Evolutionary conservation across 2,113 vertebrate genomes (phyloP).

Genomic region (Gracilinanus agilis): DNA sequence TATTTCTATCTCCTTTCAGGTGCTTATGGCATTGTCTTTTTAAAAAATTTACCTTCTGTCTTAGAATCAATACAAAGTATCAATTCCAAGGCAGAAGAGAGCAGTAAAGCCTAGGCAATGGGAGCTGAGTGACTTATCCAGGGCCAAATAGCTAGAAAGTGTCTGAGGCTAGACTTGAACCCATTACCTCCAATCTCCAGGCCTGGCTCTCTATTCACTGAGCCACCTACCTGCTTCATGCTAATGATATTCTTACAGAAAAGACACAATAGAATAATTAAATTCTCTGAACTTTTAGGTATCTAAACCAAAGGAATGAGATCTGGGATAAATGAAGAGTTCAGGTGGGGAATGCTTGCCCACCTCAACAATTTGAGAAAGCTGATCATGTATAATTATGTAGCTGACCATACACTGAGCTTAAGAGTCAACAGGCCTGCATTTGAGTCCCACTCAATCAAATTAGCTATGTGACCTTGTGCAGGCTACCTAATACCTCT

Average conservation of each 20-base stretch:
- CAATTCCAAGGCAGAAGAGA: no score
- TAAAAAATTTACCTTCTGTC: no score
- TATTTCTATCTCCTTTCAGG: slow-evolving; percentile 35
- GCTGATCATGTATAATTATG: not conserved
- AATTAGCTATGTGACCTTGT: not conserved
- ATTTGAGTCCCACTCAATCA: not conserved
- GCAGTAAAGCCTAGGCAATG: no score
- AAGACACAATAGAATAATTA: slow-evolving; percentile 11
- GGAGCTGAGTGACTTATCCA: no score
- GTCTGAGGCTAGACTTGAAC: no score
- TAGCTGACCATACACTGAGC: not conserved
- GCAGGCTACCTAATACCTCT: no score
- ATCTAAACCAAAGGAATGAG: slow-evolving; percentile 26
- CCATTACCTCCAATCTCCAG: no score
- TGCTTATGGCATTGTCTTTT: not conserved
- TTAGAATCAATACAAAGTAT: no score
- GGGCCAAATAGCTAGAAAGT: no score
- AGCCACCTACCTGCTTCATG: no score
- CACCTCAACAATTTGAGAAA: not conserved
- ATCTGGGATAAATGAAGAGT: not conserved
- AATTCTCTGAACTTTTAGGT: slow-evolving; percentile 46
- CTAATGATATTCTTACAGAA: slow-evolving; percentile 11
- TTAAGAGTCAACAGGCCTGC: not conserved
- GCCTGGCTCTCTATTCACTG: no score
- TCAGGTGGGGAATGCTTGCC: not conserved